Evolutionary conservation across 1,140 invertebrate genomes (phyloP), one percentile per base, ranked within the genome.

Genomic region (Drosophila nebulosa): DNA sequence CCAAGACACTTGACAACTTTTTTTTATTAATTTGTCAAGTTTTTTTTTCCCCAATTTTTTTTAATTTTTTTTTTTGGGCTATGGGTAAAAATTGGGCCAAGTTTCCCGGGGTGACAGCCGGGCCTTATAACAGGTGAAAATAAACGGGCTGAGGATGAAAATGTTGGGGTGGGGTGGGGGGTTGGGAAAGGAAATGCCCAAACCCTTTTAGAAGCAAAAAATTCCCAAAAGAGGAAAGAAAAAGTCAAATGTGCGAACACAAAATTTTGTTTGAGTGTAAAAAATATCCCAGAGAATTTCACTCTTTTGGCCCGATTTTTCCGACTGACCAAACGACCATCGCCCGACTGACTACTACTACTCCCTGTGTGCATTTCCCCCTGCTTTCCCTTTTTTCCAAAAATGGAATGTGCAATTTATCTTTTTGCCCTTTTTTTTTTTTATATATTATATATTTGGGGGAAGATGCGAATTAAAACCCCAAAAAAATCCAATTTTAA

Each of bases 21-120:
- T 72, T 74, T 77, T 69, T 77, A 77, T 77, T 77, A 77, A 77
- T 77, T 77, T 77, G 74, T 77, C 74, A 77, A 77, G 74, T 69
- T 51, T 76, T 75, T 46, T 46, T 46, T n/a, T n/a, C n/a, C 18
- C 21, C 1, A 18, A 2, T 14, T 14, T 14, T 14, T 39, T 39
- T 39, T 39, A 16, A 3, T 35, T 35, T 35, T 35, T n/a, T 21
- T 46, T 42, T 76, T 70, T 69, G 71, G 71, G 71, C 67, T 73
- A 76, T 73, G 69, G 64, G 74, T 73, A 69, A 76, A 76, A 76
- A 64, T 75, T 32, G n/a, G n/a, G 52, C 52, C 24, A 55, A 30
- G 73, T 3, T 21, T 16, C n/a, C 58, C 32, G 18, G 26, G 52
- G 26, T 55, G 52, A 55, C 52, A 55, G 52, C 52, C 52, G 9